A percentile compares a stretch with the other conserved stretches of the same genome.
These are phyloP conservation scores for Cyprinodon diabolis DNA, from an alignment of 2,797 vertebrate genomes.

Conservation along the genomic window DNA sequence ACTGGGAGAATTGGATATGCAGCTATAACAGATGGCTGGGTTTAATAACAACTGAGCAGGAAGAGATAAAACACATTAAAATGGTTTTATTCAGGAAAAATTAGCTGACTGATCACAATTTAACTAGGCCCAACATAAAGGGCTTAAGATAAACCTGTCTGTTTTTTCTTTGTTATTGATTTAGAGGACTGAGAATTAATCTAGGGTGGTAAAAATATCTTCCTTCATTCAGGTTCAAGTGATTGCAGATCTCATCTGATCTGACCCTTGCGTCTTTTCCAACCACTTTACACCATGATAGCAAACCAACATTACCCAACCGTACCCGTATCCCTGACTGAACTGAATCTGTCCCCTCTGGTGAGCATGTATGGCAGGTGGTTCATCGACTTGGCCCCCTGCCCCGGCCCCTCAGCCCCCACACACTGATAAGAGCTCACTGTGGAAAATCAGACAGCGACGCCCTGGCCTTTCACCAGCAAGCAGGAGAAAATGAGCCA, in stretches of 20 bases:
- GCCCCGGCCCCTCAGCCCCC: conserved; percentile 35
- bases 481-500: conserved; percentile 74
- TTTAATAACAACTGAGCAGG: conserved; percentile 35
- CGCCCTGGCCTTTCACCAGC: conserved; percentile 68
- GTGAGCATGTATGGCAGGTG: conserved; percentile 67
- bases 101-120: conserved; percentile 16
- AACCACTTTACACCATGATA: conserved; percentile 52
- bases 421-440: conserved; percentile 62
- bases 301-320: conserved; percentile 59
- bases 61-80: conserved; percentile 9
- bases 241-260: conserved; percentile 63
- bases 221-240: conserved; percentile 32
- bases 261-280: conserved; percentile 49
- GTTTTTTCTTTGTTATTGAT: conserved; percentile 26
- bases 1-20: conserved; percentile 30
- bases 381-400: conserved; percentile 52
- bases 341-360: conserved; percentile 58
- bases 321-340: conserved; percentile 57
- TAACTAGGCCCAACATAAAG: conserved; percentile 1
- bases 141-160: conserved; percentile 18
- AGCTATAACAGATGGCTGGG: conserved; percentile 52
- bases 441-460: conserved; percentile 71
- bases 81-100: neutral
- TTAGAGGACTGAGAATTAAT: conserved; percentile 6
- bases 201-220: conserved; percentile 31